Conservation (phyloP, 2,797 vertebrate genomes). For the Fundulus diaphanus region DNA sequence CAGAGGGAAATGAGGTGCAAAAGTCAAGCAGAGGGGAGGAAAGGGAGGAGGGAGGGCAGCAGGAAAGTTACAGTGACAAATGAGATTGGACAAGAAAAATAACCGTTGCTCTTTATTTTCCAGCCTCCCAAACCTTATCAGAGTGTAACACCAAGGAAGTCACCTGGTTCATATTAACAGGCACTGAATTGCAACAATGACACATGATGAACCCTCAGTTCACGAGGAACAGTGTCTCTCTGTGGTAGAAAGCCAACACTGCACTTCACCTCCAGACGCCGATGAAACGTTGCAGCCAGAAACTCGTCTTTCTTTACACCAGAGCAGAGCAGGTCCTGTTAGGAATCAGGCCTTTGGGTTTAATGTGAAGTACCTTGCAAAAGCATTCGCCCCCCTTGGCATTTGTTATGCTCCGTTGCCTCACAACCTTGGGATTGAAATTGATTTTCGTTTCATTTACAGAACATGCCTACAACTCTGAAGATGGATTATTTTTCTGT, state of each 20-base stretch:
- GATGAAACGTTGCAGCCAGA: conserved; percentile 25
- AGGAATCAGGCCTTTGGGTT: not conserved
- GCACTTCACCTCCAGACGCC: conserved; percentile 30
- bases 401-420: too few relatives aligned
- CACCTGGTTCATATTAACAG: conserved; percentile 76
- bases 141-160: conserved; percentile 37
- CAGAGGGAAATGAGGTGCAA: conserved; percentile 43
- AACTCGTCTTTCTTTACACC: not conserved
- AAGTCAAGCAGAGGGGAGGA: conserved; percentile 17
- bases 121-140: conserved; percentile 18
- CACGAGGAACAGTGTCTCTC: conserved; percentile 49
- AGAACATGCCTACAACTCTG: too few relatives aligned
- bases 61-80: conserved; percentile 39
- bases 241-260: conserved; percentile 54
- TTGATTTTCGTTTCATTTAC: too few relatives aligned
- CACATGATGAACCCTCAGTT: conserved; percentile 11
- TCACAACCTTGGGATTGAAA: too few relatives aligned
- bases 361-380: too few relatives aligned
- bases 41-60: not conserved
- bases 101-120: conserved; percentile 31
- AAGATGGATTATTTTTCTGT: too few relatives aligned
- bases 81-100: conserved; percentile 24
- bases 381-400: too few relatives aligned
- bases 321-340: not conserved
- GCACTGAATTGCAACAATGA: conserved; percentile 56